A percentile compares a stretch with the other conserved stretches of the same genome.
These are phyloP conservation scores for Sebastes elongatus DNA, from an alignment of 2,797 vertebrate species.

Conservation along the genomic window DNA sequence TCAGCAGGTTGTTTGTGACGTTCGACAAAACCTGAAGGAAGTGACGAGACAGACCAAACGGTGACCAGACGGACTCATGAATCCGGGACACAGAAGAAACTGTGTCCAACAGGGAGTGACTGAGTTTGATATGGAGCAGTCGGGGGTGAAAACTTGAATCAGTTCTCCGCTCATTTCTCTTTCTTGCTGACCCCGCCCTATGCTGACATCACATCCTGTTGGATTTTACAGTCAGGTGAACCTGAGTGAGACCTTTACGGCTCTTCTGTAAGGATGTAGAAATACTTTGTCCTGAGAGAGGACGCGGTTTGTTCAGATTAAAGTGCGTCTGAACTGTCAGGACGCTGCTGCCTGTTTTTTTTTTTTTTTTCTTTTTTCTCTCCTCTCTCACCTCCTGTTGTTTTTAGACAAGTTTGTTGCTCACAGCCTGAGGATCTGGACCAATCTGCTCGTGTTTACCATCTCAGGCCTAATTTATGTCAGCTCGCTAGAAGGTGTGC, in stretches of 20 bases:
- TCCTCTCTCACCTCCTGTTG: background rate
- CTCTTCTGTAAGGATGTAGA: background rate
- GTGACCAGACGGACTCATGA: background rate
- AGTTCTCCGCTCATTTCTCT: background rate
- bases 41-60: background rate
- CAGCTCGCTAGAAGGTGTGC: background rate
- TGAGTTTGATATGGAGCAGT: background rate
- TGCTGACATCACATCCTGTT: conserved; percentile 38
- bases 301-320: background rate
- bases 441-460: background rate
- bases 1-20: background rate
- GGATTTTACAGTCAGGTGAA: background rate
- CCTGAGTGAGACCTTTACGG: background rate
- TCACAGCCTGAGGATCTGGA: conserved; percentile 16
- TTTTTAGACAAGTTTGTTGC: background rate
- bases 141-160: background rate
- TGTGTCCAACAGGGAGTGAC: background rate
- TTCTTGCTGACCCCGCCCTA: background rate
- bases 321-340: background rate
- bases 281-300: background rate
- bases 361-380: background rate
- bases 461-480: conserved; percentile 13
- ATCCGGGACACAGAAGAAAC: background rate
- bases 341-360: conserved; percentile 4
- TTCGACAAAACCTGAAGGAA: background rate